Conservation (phyloP, 2,113 vertebrate genomes). For the Xiphorhynchus elegans region DNA sequence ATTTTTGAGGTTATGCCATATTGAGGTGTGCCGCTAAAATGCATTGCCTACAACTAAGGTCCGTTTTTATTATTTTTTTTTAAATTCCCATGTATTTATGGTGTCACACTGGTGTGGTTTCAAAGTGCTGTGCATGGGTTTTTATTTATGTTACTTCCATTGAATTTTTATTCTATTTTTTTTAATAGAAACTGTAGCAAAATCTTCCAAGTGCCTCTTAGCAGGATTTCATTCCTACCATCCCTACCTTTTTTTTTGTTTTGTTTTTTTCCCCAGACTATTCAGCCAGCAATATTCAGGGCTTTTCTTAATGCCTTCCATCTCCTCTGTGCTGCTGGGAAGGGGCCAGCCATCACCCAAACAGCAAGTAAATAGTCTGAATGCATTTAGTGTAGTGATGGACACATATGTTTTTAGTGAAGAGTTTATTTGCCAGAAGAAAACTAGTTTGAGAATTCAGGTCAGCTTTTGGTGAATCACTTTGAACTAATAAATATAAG, state of each 20-base stretch:
- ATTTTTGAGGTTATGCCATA: neutral
- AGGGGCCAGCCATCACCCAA: slow-evolving; percentile 27
- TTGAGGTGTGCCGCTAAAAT: neutral
- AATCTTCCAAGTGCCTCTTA: neutral
- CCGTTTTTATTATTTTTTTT: neutral
- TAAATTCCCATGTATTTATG: neutral
- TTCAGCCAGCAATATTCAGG: slow-evolving; percentile 18
- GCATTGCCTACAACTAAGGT: neutral
- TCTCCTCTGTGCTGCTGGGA: slow-evolving; percentile 27
- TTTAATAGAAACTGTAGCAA: slow-evolving; percentile 1
- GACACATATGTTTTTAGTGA: slow-evolving; percentile 60
- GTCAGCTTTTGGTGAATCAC: slow-evolving; percentile 40
- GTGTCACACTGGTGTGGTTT: neutral
- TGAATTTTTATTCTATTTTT: neutral
- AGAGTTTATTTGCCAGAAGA: slow-evolving; percentile 53
- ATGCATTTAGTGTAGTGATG: neutral
- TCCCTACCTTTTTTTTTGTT: neutral
- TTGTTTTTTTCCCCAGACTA: neutral
- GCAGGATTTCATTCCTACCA: slow-evolving; percentile 17
- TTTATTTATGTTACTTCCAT: neutral
- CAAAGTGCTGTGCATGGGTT: neutral
- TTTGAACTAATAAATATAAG: slow-evolving; percentile 40
- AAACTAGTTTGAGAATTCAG: slow-evolving; percentile 35
- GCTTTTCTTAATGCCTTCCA: slow-evolving; percentile 61
- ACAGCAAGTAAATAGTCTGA: slow-evolving; percentile 27